Conservation (phyloP, 1,140 invertebrate species). For the Wasmannia auropunctata region DNA sequence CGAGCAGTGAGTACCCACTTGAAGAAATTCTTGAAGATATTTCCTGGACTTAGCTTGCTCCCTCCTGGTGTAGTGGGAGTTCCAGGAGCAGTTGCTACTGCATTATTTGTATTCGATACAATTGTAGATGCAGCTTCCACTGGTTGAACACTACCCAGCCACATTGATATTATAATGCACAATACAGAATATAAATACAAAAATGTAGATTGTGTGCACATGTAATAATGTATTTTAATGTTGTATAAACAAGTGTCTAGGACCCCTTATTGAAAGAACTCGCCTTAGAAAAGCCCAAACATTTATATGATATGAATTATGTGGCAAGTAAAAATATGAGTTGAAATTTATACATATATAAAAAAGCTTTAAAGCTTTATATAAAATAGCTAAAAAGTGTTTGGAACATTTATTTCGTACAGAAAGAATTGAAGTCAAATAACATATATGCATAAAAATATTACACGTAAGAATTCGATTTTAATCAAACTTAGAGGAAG, state of each 20-base stretch:
- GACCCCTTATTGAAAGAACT: background rate
- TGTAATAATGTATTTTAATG: constrained; percentile 49
- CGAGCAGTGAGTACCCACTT: constrained; percentile 88
- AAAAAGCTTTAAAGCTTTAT: background rate
- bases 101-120: constrained; percentile 83
- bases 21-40: constrained; percentile 98
- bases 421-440: background rate
- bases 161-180: constrained; percentile 76
- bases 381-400: background rate
- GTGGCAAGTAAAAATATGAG: background rate
- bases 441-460: background rate
- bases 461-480: background rate
- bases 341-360: too few relatives aligned
- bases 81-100: constrained; percentile 86
- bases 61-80: constrained; percentile 87
- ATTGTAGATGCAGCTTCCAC: constrained; percentile 80
- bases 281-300: background rate
- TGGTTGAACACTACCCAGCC: constrained; percentile 81
- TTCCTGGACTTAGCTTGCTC: constrained; percentile 92
- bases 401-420: background rate
- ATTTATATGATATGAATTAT: constrained; percentile 13
- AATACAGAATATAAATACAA: constrained; percentile 63
- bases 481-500: background rate
- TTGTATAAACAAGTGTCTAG: constrained; percentile 35
- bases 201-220: constrained; percentile 44